Evolutionary conservation across 1,140 invertebrate genomes (phyloP), one percentile per base, ranked within the genome.

Genomic region (Camponotus vicinus): DNA sequence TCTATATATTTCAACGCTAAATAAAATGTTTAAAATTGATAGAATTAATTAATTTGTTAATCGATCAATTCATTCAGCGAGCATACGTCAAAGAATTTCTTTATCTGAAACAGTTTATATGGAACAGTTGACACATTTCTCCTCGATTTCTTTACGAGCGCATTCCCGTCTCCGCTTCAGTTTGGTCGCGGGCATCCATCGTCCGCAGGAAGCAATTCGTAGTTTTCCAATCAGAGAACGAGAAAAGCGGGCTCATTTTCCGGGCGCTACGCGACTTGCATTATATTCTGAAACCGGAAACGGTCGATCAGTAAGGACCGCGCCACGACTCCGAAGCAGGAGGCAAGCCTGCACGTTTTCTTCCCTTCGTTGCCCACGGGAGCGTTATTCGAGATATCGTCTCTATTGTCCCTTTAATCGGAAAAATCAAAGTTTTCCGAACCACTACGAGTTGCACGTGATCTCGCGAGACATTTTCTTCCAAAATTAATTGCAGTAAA

Each of bases 321-420:
- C 55, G 49, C 73, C 70, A 40, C 57, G 18, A 63, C 57, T 83
- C 3, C 27, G 57, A 71, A 75, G 57, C 59, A 55, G 40, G 34
- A 40, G 77, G 73, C 61, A 15, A 45, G 42, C 27, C 37, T 57
- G 76, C 83, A 71, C 77, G 83, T 85, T 86, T 73, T 78, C 70
- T 87, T 88, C 73, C 88, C 66, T 87, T 84, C 78, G 59, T 40
- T 75, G 55, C 79, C 85, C 85, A 83, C n/a, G 86, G 69, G 84
- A 87, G 70, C 86, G 73, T 64, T 67, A 82, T 79, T 70, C 77
- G 69, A 79, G 86, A 89, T 92, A 92, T 92, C 77, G 85, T 85
- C 84, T 71, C 87, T 85, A 92, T 90, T 92, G 90, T 92, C 79
- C 85, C 70, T 87, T 90, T 92, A 89, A 92, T 91, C 86, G 90